A percentile compares a stretch with the other conserved stretches of the same genome.
Conservation (phyloP, 2,888 invertebrate species). For the Spilarctia lutea region DNA sequence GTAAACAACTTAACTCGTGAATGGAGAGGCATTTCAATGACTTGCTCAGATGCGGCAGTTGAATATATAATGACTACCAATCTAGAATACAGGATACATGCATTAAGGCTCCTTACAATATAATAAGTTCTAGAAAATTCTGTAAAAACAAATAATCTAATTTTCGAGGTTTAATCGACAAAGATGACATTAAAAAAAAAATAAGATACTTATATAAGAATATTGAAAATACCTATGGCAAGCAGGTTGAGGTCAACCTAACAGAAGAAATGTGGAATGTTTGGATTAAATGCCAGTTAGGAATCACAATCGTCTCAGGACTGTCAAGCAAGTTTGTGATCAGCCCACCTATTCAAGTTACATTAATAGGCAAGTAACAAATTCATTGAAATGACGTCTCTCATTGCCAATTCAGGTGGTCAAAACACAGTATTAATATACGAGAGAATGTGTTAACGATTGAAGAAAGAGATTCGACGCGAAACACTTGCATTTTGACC, state of each 20-base stretch:
- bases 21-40: constrained; percentile 25
- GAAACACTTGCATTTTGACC: too few relatives aligned
- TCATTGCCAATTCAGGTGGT: too few relatives aligned
- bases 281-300: too few relatives aligned
- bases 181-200: not conserved
- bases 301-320: too few relatives aligned
- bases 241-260: not conserved
- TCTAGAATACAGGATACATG: not conserved
- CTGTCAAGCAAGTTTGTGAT: too few relatives aligned
- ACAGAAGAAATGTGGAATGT: not conserved
- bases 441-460: too few relatives aligned
- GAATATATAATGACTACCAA: not conserved
- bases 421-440: too few relatives aligned
- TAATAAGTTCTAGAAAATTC: not conserved
- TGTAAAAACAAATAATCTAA: not conserved
- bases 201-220: not conserved
- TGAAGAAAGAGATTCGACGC: too few relatives aligned
- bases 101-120: not conserved
- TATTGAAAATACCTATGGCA: not conserved
- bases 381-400: too few relatives aligned
- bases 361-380: too few relatives aligned
- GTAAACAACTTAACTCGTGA: constrained; percentile 40
- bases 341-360: too few relatives aligned
- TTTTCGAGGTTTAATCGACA: not conserved
- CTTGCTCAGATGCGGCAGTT: constrained; percentile 1